phyloP scores from a whole-genome alignment of 2,113 vertebrate species.

The Callaeas wilsoni region DNA sequence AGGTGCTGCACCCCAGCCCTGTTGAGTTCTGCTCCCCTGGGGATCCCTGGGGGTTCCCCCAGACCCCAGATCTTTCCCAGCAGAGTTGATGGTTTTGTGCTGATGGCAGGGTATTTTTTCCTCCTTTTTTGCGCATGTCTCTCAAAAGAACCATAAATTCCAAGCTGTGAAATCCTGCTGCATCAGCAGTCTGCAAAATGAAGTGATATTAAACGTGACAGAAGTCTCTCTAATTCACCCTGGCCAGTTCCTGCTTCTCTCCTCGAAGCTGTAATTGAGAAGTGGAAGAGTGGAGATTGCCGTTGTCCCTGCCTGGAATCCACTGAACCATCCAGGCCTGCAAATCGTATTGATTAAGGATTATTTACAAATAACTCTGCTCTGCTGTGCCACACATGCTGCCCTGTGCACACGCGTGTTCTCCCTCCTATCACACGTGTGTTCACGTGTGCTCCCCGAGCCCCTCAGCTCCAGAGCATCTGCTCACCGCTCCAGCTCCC shows the following conservation, averaged over 20 bases:
- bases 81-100: constrained; percentile 60
- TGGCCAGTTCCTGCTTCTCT: constrained; percentile 49
- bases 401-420: fast-evolving
- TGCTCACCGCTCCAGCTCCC: fast-evolving
- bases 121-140: constrained; percentile 77
- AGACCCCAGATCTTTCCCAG: neutral
- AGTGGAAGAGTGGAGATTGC: constrained; percentile 6
- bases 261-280: constrained; percentile 34
- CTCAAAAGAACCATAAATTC: constrained; percentile 85
- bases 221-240: constrained; percentile 83
- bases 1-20: neutral
- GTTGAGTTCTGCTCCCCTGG: neutral
- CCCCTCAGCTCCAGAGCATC: fast-evolving
- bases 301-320: constrained; percentile 11
- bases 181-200: constrained; percentile 84
- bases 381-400: neutral
- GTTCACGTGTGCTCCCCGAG: fast-evolving
- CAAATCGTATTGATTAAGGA: constrained; percentile 35
- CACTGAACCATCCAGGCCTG: constrained; percentile 9
- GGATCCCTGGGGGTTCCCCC: neutral
- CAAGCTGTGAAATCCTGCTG: constrained; percentile 75
- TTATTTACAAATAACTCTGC: constrained; percentile 55
- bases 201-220: constrained; percentile 85
- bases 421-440: fast-evolving
- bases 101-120: constrained; percentile 77